Percentiles rank a stretch among this genome's conserved stretches.
These are phyloP conservation scores for Cryptoprocta ferox DNA, from an alignment of 2,797 vertebrate species.

Conservation along the genomic window DNA sequence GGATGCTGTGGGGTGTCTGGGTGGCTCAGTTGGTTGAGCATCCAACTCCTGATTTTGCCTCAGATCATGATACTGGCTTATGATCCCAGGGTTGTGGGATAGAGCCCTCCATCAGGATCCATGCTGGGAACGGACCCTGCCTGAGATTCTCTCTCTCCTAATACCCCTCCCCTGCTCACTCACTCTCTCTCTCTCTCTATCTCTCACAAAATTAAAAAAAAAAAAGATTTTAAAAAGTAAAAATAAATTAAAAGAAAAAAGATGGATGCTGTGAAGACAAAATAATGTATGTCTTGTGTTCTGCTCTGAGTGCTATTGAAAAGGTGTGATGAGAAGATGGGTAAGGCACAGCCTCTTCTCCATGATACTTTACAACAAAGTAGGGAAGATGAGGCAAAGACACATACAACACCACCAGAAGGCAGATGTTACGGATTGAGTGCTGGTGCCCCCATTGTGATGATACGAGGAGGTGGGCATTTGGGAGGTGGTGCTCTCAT, in stretches of 20 bases:
- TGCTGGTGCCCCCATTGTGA: not conserved
- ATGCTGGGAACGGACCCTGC: too few relatives aligned
- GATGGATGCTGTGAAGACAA: not conserved
- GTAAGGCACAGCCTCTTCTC: not conserved
- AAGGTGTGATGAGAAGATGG: not conserved
- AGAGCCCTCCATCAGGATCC: too few relatives aligned
- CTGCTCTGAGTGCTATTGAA: not conserved
- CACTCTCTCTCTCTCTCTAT: too few relatives aligned
- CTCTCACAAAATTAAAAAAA: too few relatives aligned
- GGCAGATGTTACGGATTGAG: not conserved
- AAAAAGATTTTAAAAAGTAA: too few relatives aligned
- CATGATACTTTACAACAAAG: not conserved
- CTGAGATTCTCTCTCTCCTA: too few relatives aligned
- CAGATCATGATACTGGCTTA: too few relatives aligned
- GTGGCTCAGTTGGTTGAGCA: too few relatives aligned
- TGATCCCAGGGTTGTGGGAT: too few relatives aligned
- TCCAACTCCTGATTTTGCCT: too few relatives aligned
- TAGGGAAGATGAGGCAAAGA: not conserved
- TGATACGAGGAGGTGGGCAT: not conserved
- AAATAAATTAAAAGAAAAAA: not conserved
- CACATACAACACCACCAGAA: not conserved
- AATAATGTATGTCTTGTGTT: not conserved
- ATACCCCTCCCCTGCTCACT: too few relatives aligned
- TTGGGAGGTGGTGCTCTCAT: not conserved
- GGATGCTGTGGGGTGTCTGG: too few relatives aligned